Evolutionary conservation across 2,797 vertebrate genomes (phyloP), one percentile per base, ranked within the genome.

Genomic region (Diplodus puntazzo): DNA sequence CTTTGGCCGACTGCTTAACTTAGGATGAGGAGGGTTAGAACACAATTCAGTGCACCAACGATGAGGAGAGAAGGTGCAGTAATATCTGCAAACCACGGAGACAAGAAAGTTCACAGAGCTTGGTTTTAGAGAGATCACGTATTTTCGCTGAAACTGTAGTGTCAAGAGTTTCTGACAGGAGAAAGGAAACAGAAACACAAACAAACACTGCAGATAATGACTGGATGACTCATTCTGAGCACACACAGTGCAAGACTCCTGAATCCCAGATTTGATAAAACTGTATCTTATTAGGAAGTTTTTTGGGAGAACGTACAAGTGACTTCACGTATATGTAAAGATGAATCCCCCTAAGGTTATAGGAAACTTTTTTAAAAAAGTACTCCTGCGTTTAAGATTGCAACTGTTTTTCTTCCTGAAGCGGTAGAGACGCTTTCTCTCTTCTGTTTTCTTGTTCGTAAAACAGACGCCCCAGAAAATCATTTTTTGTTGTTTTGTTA

Each of bases 181-280:
- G 46, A 72, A 55, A 69, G 30, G 3, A 57, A 23, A 39, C 45
- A n/a, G 43, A 58, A 53, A 39, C 34, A n/a, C 34, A 58, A 53
- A 63, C 42, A 70, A 34, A 57, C 46, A 82, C 48, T 2, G 11
- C 13, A 53, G 63, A 69, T 11, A 7, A 43, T 63, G 27, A 70
- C 1, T 48, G 23, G 50, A 70, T 77, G 66, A 76, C 14, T 79
- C 61, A 79, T 54, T 30, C 21, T 62, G 21, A 48, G 43, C 6
- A 68, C 48, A 65, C 39, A 62, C 23, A 25, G 18, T 13, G 7
- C 18, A 49, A 4, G n/a, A 67, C 53, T 13, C 3, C 13, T 50
- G 54, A 54, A 13, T 43, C 16, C 13, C 18, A 58, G 53, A 58
- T 54, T 2, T 34, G 65, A 69, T 7, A 34, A 55, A 54, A 39